Conservation (phyloP, 2,888 invertebrate species). For the Augochlorella aurata region DNA sequence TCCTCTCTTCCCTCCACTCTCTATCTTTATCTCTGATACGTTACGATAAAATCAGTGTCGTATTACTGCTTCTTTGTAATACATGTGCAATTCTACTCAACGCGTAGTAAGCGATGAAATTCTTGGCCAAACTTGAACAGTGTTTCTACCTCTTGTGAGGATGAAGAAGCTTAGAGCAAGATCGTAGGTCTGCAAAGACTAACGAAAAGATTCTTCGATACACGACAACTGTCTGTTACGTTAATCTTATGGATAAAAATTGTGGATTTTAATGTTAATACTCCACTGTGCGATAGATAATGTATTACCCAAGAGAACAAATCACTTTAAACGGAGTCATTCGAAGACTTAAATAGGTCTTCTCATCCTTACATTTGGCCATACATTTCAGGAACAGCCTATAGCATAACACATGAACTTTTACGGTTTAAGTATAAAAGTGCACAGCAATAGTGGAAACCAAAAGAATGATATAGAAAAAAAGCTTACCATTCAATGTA, state of each 20-base stretch:
- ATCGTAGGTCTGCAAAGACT: background rate
- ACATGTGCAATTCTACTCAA: slow-evolving; percentile 68
- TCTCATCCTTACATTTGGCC: slow-evolving; percentile 22
- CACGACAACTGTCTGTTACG: background rate
- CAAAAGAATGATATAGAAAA: slow-evolving; percentile 46
- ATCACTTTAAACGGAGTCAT: background rate
- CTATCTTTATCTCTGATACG: slow-evolving; percentile 70
- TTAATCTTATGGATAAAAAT: background rate
- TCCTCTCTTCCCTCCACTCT: background rate
- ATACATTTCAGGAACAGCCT: slow-evolving; percentile 25
- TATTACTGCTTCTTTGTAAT: slow-evolving; percentile 81
- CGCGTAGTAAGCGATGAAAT: slow-evolving; percentile 65
- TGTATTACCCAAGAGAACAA: background rate
- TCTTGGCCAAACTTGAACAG: slow-evolving; percentile 6
- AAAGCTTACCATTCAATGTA: slow-evolving; percentile 58
- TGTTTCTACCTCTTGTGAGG: background rate
- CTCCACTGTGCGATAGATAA: background rate
- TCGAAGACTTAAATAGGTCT: background rate
- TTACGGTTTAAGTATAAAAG: slow-evolving; percentile 53
- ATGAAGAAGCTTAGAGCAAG: background rate
- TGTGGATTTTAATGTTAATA: background rate
- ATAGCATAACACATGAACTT: slow-evolving; percentile 40
- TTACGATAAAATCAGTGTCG: slow-evolving; percentile 79
- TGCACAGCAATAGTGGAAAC: slow-evolving; percentile 55
- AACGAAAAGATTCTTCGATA: background rate